phyloP scores from a whole-genome alignment of 2,888 invertebrate species.

The Diplolepis rosae region DNA sequence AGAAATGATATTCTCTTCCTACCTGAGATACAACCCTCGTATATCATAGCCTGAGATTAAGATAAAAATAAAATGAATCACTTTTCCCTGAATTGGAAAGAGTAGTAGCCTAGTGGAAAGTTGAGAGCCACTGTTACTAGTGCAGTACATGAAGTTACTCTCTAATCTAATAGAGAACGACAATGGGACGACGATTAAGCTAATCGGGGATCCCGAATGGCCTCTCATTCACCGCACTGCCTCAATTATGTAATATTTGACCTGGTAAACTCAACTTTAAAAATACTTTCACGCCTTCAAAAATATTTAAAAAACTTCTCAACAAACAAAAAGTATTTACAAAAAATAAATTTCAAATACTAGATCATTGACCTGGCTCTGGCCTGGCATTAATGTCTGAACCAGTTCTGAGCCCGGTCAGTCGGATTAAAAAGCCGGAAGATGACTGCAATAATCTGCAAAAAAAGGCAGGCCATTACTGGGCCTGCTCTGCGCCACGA shows the following conservation, averaged over 20 bases:
- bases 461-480: too few species aligned
- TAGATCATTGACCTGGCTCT: too few species aligned
- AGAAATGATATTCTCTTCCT: conserved; percentile 35
- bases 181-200: conserved; percentile 65
- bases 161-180: conserved; percentile 63
- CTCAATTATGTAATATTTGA: conserved; percentile 55
- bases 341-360: background rate
- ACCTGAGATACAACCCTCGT: conserved; percentile 21
- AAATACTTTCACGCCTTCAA: background rate
- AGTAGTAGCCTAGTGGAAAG: conserved; percentile 3
- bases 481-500: too few species aligned
- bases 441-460: too few species aligned
- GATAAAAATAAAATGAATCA: background rate
- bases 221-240: conserved; percentile 49
- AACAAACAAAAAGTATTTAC: background rate
- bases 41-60: background rate
- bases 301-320: background rate
- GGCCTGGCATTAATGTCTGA: too few species aligned
- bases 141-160: conserved; percentile 49
- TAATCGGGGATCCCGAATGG: conserved; percentile 56
- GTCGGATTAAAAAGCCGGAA: too few species aligned
- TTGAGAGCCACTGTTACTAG: conserved; percentile 51
- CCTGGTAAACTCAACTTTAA: conserved; percentile 32
- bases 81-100: conserved; percentile 5
- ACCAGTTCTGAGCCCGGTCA: too few species aligned